Evolutionary conservation across 2,797 vertebrate species (phyloP).

Genomic region (Muraenolepis orangiensis): DNA sequence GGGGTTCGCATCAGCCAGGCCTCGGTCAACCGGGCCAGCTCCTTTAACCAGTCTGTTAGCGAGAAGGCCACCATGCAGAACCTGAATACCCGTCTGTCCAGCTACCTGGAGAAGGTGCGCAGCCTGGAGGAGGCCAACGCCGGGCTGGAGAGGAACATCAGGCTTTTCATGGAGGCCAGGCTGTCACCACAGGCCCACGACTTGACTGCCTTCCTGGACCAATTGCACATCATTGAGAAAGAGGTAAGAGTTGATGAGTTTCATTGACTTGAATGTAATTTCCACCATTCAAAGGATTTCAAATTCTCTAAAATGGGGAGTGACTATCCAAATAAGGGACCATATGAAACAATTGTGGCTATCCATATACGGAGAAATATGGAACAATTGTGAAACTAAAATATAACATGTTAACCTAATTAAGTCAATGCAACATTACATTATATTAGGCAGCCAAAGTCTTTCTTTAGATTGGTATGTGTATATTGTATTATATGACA

Average conservation of each 20-base stretch:
- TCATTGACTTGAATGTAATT: background rate
- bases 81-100: slow-evolving; percentile 79
- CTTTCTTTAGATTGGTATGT: background rate
- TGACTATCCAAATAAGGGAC: background rate
- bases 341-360: no score
- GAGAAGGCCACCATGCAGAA: slow-evolving; percentile 78
- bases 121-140: slow-evolving; percentile 78
- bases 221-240: slow-evolving; percentile 75
- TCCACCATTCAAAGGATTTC: background rate
- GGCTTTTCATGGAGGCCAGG: slow-evolving; percentile 66
- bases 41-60: slow-evolving; percentile 26
- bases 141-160: slow-evolving; percentile 82
- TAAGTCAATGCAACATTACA: background rate
- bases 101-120: slow-evolving; percentile 76
- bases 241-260: slow-evolving; percentile 71
- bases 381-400: no score
- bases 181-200: slow-evolving; percentile 60
- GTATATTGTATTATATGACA: no score
- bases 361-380: no score
- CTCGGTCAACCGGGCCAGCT: slow-evolving; percentile 3
- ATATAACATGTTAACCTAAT: no score
- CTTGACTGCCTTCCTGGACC: slow-evolving; percentile 64
- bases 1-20: slow-evolving; percentile 43
- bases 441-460: no score
- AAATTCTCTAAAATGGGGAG: background rate